Evolutionary conservation across 2,797 vertebrate species (phyloP), one percentile per base, ranked within the genome.

Genomic region (Acipenser transmontanus): DNA sequence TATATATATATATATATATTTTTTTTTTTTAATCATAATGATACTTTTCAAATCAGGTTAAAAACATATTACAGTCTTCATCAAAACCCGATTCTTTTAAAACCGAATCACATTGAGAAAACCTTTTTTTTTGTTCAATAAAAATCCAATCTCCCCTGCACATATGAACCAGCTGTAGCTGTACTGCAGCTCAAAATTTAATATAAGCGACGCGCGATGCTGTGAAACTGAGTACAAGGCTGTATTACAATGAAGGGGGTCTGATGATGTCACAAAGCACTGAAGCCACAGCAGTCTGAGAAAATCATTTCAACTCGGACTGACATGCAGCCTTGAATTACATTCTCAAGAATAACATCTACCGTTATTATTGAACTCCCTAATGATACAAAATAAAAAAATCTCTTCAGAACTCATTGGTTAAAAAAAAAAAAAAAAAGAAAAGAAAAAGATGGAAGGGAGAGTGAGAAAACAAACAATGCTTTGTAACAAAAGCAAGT

Each of bases 161-260:
- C 11, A 47, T 11, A 59, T 61, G 56, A 54, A 54, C 20, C 57
- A 56, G 59, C 61, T 34, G 13, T 62, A 61, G 59, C 68, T 14
- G 49, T 59, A 64, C 54, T 49, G 64, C 64, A 63, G 63, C 49
- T 65, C 64, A 61, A 59, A 65, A 66, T 47, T 57, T 47, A 10
- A 59, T 20, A 56, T 52, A 51, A 54, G 60, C 66, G 51, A 66
- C 61, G 47, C 60, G 47, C 9, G n/a, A 63, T 17, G 54, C 52
- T 8, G 64, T 69, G 64, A 65, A 66, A 50, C 57, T 34, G 52
- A 66, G 61, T n/a, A 52, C 57, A 14, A 49, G 68, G 50, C 64
- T 49, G 49, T 47, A 49, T 49, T 62, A 34, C 59, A 17, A 67
- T 62, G 20, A 62, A 14, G 49, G 48, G 56, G 49, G 49, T 61